Percentiles rank a stretch among this genome's conserved stretches.
These are phyloP conservation scores for Pangasius sanitwongsei DNA, from an alignment of 2,797 vertebrate genomes.

Conservation along the genomic window DNA sequence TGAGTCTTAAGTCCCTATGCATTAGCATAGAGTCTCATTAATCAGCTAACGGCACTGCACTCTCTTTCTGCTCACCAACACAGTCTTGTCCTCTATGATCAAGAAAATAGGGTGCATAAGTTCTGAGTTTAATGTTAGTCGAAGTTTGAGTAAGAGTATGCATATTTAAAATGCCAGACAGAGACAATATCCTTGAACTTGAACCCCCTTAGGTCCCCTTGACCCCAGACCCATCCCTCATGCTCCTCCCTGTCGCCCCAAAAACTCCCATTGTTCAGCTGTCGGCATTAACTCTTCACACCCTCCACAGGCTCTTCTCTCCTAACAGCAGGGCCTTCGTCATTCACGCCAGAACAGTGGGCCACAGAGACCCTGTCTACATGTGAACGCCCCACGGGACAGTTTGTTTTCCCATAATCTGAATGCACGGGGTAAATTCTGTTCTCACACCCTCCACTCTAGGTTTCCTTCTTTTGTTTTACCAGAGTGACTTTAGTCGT, in stretches of 20 bases:
- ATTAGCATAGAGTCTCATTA: constrained; percentile 27
- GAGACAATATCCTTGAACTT: constrained; percentile 80
- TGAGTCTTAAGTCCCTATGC: background rate
- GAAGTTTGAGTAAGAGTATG: constrained; percentile 56
- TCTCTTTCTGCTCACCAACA: background rate
- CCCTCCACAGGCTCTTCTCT: constrained; percentile 50
- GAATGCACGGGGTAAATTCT: constrained; percentile 66
- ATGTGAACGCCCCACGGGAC: constrained; percentile 68
- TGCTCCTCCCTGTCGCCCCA: constrained; percentile 63
- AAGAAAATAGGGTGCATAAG: constrained; percentile 22
- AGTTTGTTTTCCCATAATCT: constrained; percentile 76
- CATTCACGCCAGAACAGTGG: constrained; percentile 57
- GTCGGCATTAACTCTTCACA: constrained; percentile 76
- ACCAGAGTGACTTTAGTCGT: constrained; percentile 53
- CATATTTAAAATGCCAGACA: constrained; percentile 67
- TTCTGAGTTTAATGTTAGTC: constrained; percentile 32
- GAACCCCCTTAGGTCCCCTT: constrained; percentile 75
- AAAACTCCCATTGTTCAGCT: constrained; percentile 75
- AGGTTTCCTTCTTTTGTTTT: constrained; percentile 70
- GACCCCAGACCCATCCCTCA: constrained; percentile 75
- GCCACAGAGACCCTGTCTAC: constrained; percentile 65
- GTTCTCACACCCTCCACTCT: constrained; percentile 71
- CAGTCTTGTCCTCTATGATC: constrained; percentile 2
- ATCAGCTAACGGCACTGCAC: background rate
- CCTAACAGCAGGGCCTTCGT: constrained; percentile 54